Base-by-base conservation (phyloP, 1,140 invertebrate species). In the Chrysopa pallens region DNA sequence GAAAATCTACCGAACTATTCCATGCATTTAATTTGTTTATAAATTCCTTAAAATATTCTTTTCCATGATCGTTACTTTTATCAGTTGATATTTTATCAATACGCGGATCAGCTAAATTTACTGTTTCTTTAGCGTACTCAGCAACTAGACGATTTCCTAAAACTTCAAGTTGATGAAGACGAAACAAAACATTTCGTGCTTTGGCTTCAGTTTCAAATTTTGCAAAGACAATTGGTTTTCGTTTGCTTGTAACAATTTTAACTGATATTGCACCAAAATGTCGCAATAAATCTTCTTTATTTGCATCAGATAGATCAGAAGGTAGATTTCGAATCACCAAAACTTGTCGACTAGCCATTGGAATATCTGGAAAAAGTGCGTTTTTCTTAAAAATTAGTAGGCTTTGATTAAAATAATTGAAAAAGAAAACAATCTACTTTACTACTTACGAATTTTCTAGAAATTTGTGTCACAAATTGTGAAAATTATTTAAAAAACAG, bases 11-110 rank as follows among this genome's bases (percentile, higher is more conserved):
- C 36, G 70, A 68, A 36, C 68, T 67, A 52, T 76, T 75, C 69
- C 76, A 79, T 38, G 72, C 70, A 55, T 81, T 80, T 39, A 84
- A 59, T 52, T 70, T 71, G 39, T 70, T 67, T 23, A 84, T 52
- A 62, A 82, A 84, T 44, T 68, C 62, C 59, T 73, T 74, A 40
- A 76, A 69, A 51, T 74, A 56, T 46, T 65, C 55, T 44, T 59
- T 57, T 36, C 50, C 52, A 8, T 37, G 48, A 28, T 42, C 49
- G 14, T 55, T 45, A 39, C 48, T 35, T 28, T 58, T 50, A 37
- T 58, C 52, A 4, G 44, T 42, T 8, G 48, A 49, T 36, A 55
- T 39, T 39, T 52, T 51, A 48, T 59, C 62, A 15, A 41, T 33
- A 35, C 45, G 42, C 9, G 46, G 35, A 42, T 50, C 48, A 15